phyloP scores from a whole-genome alignment of 2,888 invertebrate genomes.

The Polia nebulosa region DNA sequence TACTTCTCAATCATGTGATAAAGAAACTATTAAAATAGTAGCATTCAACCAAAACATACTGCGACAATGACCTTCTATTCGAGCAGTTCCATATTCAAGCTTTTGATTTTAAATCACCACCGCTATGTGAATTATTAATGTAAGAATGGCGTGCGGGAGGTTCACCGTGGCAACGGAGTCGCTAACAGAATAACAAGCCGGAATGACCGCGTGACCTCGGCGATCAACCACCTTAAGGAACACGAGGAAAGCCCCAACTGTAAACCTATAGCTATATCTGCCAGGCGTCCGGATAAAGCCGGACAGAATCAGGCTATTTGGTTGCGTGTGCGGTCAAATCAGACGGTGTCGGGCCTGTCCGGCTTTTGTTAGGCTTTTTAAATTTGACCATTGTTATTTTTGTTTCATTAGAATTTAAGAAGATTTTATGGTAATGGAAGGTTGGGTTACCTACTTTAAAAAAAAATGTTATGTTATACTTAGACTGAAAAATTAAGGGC shows the following conservation, averaged over 20 bases:
- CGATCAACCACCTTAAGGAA: constrained; percentile 72
- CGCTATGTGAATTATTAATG: constrained; percentile 58
- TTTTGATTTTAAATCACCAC: constrained; percentile 61
- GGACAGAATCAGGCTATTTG: no score
- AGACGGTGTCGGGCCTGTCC: no score
- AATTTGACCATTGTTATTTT: no score
- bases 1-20: background rate
- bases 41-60: constrained; percentile 18
- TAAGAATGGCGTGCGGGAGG: constrained; percentile 63
- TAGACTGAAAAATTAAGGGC: no score
- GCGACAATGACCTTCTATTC: constrained; percentile 58
- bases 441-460: no score
- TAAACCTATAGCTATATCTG: constrained; percentile 35
- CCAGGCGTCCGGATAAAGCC: no score
- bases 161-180: constrained; percentile 70
- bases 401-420: no score
- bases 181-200: constrained; percentile 67
- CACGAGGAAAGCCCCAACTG: constrained; percentile 32
- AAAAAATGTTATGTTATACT: no score
- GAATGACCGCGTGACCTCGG: constrained; percentile 76
- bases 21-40: constrained; percentile 19
- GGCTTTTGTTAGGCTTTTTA: no score
- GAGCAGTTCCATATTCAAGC: constrained; percentile 19
- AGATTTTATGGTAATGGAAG: no score
- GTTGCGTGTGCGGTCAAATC: no score